Evolutionary conservation across 2,888 invertebrate genomes (phyloP), one percentile per base, ranked within the genome.

Genomic region (Callimorpha dominula): DNA sequence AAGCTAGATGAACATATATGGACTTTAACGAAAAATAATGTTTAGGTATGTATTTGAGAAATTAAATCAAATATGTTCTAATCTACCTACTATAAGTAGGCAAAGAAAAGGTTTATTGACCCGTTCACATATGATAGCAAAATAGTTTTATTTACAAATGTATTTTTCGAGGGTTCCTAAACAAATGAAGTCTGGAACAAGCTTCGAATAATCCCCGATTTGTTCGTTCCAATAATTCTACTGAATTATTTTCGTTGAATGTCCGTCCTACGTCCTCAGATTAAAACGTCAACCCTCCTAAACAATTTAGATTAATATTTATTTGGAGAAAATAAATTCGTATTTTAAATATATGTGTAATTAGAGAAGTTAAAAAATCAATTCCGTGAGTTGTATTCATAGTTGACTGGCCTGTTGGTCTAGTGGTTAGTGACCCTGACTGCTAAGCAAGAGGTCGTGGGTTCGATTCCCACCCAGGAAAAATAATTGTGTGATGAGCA

Each of bases 231-330:
- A 64, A 42, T 62, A 14, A 43, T 65, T 70, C 49, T 20, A 54
- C 20, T 49, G 54, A 70, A 65, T 70, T 57, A 57, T 65, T 70
- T 70, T 57, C 54, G 63, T n/a, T 42, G 54, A 70, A 52, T 64
- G 52, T 64, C 43, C 50, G 20, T 20, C 46, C 15, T 20, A 60
- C 31, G 60, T 65, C 31, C 31, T 31, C 31, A 40, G 31, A 65
- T 65, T 65, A 40, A 49, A 65, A 65, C 7, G 50, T 65, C 17
- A 4, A 31, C 31, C 49, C 31, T 31, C 15, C 49, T 31, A 31
- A 65, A 3, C 40, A 17, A 50, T 50, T 50, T 31, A 50, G 11
- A 40, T 65, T 40, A 49, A 50, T 50, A 31, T 31, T 2, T 65
- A 65, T 31, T 31, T 20, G 20, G 31, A 65, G 49, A 50, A 15